Conservation (phyloP, 2,113 vertebrate species). For the Bujurquina vittata region DNA sequence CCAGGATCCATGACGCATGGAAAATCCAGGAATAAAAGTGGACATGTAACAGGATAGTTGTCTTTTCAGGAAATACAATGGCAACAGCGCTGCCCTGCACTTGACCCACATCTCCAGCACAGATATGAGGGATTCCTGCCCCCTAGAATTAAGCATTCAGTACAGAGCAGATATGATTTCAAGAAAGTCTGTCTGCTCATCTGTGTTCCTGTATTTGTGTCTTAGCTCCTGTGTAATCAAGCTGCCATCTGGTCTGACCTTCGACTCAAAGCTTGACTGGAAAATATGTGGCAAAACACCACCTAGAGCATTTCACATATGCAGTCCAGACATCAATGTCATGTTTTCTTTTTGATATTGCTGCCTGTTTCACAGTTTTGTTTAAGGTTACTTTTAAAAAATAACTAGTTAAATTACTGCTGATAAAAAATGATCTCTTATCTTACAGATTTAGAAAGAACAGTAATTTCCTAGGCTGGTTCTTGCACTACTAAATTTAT, state of each 20-base stretch:
- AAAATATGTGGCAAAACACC: neutral
- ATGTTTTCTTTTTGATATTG: neutral
- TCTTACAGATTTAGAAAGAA: neutral
- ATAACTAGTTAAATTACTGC: neutral
- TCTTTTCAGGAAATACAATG: constrained; percentile 63
- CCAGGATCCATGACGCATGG: constrained; percentile 38
- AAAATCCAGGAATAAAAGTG: constrained; percentile 46
- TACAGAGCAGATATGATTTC: constrained; percentile 26
- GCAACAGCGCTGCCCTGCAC: constrained; percentile 26
- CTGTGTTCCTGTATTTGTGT: neutral
- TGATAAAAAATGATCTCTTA: neutral
- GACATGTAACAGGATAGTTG: constrained; percentile 63
- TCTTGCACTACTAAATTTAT: neutral
- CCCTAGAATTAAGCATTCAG: neutral
- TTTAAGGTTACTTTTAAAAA: neutral
- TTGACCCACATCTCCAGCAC: constrained; percentile 20
- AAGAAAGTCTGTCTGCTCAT: neutral
- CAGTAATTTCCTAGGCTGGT: neutral
- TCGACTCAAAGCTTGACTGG: neutral
- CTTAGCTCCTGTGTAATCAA: neutral
- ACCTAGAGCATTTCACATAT: neutral
- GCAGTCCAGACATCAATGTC: neutral
- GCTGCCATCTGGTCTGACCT: neutral
- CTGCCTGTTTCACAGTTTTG: neutral
- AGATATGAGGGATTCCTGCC: neutral